Evolutionary conservation across 2,888 invertebrate genomes (phyloP).

Genomic region (Octodonta nipae): DNA sequence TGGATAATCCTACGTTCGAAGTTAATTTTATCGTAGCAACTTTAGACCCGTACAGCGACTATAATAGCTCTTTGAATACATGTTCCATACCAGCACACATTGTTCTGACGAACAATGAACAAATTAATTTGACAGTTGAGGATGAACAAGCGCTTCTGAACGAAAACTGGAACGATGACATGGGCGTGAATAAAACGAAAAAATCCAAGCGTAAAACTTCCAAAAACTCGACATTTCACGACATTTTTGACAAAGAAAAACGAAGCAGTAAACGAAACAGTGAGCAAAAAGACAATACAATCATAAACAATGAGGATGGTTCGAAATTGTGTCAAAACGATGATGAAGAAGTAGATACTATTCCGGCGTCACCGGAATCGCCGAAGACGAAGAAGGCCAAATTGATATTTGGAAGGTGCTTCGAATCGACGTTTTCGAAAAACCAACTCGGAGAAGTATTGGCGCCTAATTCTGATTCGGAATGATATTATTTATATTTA

Average conservation of each 20-base stretch:
- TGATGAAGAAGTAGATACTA: constrained; percentile 11
- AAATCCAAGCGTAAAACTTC: constrained; percentile 5
- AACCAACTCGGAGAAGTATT: constrained; percentile 10
- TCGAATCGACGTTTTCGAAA: constrained; percentile 45
- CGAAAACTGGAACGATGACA: constrained; percentile 24
- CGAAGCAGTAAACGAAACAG: background rate
- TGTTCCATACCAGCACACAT: constrained; percentile 29
- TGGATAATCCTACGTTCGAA: constrained; percentile 60
- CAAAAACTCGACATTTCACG: constrained; percentile 9
- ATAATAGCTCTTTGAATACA: constrained; percentile 27
- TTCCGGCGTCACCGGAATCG: constrained; percentile 43
- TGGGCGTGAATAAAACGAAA: constrained; percentile 13
- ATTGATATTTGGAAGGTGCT: constrained; percentile 58
- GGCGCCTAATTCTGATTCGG: constrained; percentile 34
- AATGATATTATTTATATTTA: too few relatives aligned
- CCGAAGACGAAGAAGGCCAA: constrained; percentile 45
- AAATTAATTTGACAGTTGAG: constrained; percentile 17
- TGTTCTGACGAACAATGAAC: constrained; percentile 18
- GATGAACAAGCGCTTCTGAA: constrained; percentile 22
- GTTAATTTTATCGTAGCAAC: constrained; percentile 71
- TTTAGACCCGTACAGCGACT: constrained; percentile 43
- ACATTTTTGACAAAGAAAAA: constrained; percentile 8
- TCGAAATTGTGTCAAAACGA: constrained; percentile 2
- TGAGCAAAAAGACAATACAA: constrained; percentile 4
- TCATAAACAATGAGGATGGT: constrained; percentile 2